Percentiles rank a stretch among this genome's conserved stretches.
Conservation (phyloP, 2,888 invertebrate genomes). For the Aplocera efformata region DNA sequence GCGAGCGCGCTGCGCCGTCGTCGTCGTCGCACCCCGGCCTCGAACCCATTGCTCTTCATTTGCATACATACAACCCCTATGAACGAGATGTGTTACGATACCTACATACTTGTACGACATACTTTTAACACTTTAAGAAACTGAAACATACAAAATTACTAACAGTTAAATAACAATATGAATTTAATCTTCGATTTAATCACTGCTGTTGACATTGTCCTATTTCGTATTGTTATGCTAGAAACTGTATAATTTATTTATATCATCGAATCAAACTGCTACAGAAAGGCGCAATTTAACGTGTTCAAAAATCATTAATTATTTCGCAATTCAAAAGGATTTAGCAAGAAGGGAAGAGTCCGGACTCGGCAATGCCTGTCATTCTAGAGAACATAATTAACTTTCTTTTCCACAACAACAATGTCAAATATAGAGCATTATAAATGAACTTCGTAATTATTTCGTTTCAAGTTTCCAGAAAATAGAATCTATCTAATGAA, state of each 20-base stretch:
- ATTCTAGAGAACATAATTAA: slow-evolving; percentile 60
- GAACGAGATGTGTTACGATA: slow-evolving; percentile 40
- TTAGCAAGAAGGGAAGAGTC: slow-evolving; percentile 45
- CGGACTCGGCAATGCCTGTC: slow-evolving; percentile 51
- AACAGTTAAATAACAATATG: too few species aligned
- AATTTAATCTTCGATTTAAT: too few species aligned
- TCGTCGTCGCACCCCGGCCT: slow-evolving; percentile 55
- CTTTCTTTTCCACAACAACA: slow-evolving; percentile 53
- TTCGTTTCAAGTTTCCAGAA: slow-evolving; percentile 25
- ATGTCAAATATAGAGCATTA: slow-evolving; percentile 51
- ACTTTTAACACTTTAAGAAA: slow-evolving; percentile 3
- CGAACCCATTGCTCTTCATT: slow-evolving; percentile 51
- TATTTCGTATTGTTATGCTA: too few species aligned
- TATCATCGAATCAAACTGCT: too few species aligned
- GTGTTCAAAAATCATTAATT: slow-evolving; percentile 45
- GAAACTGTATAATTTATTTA: too few species aligned
- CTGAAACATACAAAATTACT: slow-evolving; percentile 5
- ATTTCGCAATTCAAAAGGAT: slow-evolving; percentile 56
- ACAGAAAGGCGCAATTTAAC: too few species aligned
- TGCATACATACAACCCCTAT: slow-evolving; percentile 51
- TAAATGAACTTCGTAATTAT: slow-evolving; percentile 50
- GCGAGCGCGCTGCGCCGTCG: slow-evolving; percentile 50
- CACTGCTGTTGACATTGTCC: too few species aligned
- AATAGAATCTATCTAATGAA: slow-evolving; percentile 26
- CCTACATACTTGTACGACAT: slow-evolving; percentile 19